These are phyloP conservation scores for Limosa lapponica DNA, from an alignment of 2,797 vertebrate species.

Conservation along the genomic window DNA sequence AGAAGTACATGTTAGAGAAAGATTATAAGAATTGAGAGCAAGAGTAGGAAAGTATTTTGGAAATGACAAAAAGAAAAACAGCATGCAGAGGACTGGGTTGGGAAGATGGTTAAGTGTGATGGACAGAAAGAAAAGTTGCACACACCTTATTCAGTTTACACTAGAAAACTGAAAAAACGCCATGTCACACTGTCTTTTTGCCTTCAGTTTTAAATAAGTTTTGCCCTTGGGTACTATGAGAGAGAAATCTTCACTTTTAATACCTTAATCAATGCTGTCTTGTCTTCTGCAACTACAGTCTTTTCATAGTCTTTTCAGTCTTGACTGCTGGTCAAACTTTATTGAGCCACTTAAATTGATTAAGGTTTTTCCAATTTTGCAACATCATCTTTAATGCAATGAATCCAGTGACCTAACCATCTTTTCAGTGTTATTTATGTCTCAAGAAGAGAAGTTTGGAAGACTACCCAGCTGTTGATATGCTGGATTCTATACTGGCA, in stretches of 20 bases:
- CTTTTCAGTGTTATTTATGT: not conserved
- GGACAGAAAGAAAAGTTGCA: not conserved
- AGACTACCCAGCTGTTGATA: not conserved
- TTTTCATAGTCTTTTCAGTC: not conserved
- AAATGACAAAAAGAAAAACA: not conserved
- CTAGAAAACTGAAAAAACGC: not conserved
- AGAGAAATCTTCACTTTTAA: not conserved
- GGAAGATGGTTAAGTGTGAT: accelerated
- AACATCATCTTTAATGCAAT: not conserved
- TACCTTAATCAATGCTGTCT: slow-evolving; percentile 1
- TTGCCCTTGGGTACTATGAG: not conserved
- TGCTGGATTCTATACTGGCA: not conserved
- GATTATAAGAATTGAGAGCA: not conserved
- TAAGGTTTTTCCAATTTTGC: slow-evolving; percentile 1
- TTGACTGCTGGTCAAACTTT: not conserved
- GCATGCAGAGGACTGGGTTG: not conserved
- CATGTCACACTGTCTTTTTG: not conserved
- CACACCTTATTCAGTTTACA: not conserved
- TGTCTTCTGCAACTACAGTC: slow-evolving; percentile 17
- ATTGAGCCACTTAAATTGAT: slow-evolving; percentile 40
- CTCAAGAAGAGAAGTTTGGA: not conserved
- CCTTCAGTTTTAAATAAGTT: not conserved
- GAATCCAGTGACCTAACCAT: not conserved
- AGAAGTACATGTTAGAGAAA: not conserved
- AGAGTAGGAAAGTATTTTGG: not conserved